Conservation (phyloP, 2,797 vertebrate species). For the Strix occidentalis region DNA sequence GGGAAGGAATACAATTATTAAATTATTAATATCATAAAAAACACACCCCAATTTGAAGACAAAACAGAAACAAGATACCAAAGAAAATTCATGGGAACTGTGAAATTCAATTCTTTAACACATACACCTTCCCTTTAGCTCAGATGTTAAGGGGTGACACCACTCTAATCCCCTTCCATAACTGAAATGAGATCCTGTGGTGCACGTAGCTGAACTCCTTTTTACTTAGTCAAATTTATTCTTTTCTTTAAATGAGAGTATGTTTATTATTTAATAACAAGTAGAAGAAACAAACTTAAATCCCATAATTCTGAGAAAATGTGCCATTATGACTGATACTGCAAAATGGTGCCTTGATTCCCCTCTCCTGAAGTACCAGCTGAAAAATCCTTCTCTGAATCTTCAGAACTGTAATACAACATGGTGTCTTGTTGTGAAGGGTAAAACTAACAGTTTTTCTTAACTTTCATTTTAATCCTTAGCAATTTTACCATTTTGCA, state of each 20-base stretch:
- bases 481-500: neutral
- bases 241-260: neutral
- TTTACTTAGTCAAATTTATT: neutral
- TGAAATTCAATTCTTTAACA: neutral
- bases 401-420: neutral
- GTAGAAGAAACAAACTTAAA: neutral
- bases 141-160: neutral
- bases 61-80: neutral
- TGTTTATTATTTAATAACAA: neutral
- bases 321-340: neutral
- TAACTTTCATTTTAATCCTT: neutral
- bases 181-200: neutral
- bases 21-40: neutral
- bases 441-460: neutral
- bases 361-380: neutral
- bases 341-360: neutral
- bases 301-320: neutral
- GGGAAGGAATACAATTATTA: neutral
- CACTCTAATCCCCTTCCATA: neutral
- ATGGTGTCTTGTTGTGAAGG: neutral
- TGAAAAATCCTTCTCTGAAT: neutral
- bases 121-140: neutral
- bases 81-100: neutral
- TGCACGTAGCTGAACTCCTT: neutral
- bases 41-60: neutral